Percentiles rank a stretch among this genome's conserved stretches.
These are phyloP conservation scores for Montipora capricornis DNA, from an alignment of 64 coral and sea anemone genomes.

Conservation along the genomic window DNA sequence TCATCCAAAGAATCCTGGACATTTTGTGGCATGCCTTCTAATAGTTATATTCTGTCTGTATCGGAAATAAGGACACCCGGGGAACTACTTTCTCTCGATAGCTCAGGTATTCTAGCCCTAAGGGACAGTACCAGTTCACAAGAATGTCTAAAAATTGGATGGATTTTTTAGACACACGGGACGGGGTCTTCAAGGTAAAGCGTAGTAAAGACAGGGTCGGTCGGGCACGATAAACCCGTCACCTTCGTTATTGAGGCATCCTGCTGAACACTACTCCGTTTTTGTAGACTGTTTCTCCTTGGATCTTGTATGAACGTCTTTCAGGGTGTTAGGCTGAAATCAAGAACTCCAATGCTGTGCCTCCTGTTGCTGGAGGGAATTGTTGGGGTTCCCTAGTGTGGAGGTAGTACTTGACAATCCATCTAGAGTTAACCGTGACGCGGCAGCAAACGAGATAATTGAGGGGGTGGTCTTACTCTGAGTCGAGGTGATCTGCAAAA, in stretches of 20 bases:
- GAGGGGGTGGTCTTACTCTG: background rate
- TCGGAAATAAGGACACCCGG: too few relatives aligned
- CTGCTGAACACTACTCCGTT: background rate
- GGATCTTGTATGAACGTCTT: background rate
- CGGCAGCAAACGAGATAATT: too few relatives aligned
- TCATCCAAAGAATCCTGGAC: too few relatives aligned
- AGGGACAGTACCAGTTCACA: background rate
- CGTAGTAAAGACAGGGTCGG: background rate
- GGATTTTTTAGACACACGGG: background rate
- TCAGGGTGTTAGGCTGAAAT: background rate
- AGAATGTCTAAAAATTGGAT: background rate
- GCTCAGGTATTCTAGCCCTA: background rate
- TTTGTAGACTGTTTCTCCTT: background rate
- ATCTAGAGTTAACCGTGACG: background rate
- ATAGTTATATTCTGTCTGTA: too few relatives aligned
- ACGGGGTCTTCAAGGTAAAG: background rate
- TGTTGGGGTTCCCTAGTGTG: background rate
- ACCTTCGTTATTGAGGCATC: background rate
- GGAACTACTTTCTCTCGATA: background rate
- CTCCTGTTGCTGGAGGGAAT: background rate
- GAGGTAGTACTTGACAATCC: background rate
- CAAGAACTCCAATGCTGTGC: constrained; percentile 20
- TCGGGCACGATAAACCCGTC: background rate
- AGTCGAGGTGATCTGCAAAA: constrained; percentile 9
- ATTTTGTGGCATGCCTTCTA: too few relatives aligned